Evolutionary conservation across 2,113 vertebrate genomes (phyloP), one percentile per base, ranked within the genome.

Genomic region (Aphelocoma coerulescens): DNA sequence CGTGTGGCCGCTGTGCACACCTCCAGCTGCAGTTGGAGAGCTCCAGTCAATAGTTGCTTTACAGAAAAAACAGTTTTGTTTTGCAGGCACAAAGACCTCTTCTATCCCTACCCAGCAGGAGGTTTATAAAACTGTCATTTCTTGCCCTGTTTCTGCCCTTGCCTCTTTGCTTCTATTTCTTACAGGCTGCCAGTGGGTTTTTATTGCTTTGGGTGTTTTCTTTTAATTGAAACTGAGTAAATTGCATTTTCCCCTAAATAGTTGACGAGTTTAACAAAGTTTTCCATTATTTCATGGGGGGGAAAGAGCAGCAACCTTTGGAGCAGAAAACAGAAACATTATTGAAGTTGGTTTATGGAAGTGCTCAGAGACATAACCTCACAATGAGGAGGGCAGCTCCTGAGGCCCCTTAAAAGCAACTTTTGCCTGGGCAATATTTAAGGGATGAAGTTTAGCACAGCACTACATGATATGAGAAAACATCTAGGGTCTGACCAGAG

Each of bases 81-180:
- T 72, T 72, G 54, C 58, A 91, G 78, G 58, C 86, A 78, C 69
- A 93, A 95, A 94, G 82, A 15, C 32, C 51, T 89, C 91, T 79
- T 82, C 91, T 88, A 46, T 87, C 73, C 32, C 67, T 27, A 8
- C 69, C 18, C 85, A 52, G 87, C 84, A 89, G 67, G 84, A 87
- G 74, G n/a, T 61, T 49, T 23, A 73, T 59, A 68, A 87, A 94
- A 85, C 62, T 78, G 49, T 46, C 87, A 85, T 83, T 93, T 91
- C 88, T 95, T 88, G 85, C 87, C 85, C 91, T 79, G 74, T 58
- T 79, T 75, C 85, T 93, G 89, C 85, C 74, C 81, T 93, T 85
- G 61, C 55, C 74, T 82, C 83, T 83, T 62, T 65, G 51, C 58
- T 82, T 79, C 54, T 21, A 4, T 61, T 54, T 89, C 68, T 76